Percentiles rank a stretch among this genome's conserved stretches.
phyloP scores from a whole-genome alignment of 2,888 invertebrate species.

The Eupithecia insigniata region DNA sequence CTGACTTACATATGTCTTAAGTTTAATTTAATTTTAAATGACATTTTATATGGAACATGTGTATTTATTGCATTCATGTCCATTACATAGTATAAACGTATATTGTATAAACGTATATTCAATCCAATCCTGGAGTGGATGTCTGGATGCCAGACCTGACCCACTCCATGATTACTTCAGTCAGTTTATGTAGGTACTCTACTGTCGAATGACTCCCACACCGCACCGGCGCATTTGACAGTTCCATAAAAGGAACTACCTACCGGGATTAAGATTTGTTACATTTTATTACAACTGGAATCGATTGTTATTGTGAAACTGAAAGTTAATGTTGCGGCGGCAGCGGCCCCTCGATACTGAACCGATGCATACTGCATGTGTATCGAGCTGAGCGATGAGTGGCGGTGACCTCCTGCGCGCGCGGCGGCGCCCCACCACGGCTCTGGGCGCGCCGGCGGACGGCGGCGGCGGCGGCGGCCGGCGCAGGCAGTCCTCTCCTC shows the following conservation, averaged over 20 bases:
- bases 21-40: no score
- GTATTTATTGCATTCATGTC: no score
- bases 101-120: no score
- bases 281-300: not conserved
- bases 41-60: no score
- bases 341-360: not conserved
- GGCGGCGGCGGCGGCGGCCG: conserved; percentile 22
- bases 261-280: not conserved
- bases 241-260: not conserved
- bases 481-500: conserved; percentile 44
- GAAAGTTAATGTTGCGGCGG: not conserved
- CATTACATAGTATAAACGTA: no score
- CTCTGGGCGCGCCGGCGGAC: conserved; percentile 11
- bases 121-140: no score
- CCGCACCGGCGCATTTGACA: not conserved
- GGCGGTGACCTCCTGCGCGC: not conserved
- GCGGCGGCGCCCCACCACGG: not conserved
- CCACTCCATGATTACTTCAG: no score
- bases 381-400: not conserved
- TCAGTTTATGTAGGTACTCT: no score
- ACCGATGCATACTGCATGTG: not conserved
- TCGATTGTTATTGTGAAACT: not conserved
- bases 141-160: no score
- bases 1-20: no score
- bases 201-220: not conserved